phyloP scores from a whole-genome alignment of 2,888 invertebrate species.

The Ophion obscuratus region DNA sequence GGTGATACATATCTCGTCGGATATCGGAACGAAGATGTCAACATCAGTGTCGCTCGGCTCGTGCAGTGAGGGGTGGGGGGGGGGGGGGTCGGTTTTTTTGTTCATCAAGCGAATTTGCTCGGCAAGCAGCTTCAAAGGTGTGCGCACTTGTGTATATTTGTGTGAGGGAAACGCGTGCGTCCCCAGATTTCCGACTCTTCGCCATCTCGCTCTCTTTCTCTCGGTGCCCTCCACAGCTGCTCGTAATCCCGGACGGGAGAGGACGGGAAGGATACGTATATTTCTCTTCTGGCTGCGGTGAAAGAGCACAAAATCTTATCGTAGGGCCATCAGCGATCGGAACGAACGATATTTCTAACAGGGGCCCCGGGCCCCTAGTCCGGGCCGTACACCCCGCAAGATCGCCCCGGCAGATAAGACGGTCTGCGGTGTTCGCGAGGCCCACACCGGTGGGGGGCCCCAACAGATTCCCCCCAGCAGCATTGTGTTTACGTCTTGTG shows the following conservation, averaged over 20 bases:
- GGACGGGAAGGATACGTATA: slow-evolving; percentile 72
- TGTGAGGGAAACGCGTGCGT: slow-evolving; percentile 49
- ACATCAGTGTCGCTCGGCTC: slow-evolving; percentile 35
- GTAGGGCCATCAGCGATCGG: slow-evolving; percentile 81
- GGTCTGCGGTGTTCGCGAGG: slow-evolving; percentile 80
- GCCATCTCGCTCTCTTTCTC: neutral
- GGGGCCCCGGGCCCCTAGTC: slow-evolving; percentile 78
- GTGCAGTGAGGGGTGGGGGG: neutral
- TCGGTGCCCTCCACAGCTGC: slow-evolving; percentile 77
- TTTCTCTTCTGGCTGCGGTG: slow-evolving; percentile 66
- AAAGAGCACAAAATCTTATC: slow-evolving; percentile 76
- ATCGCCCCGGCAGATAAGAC: slow-evolving; percentile 78
- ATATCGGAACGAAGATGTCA: slow-evolving; percentile 61
- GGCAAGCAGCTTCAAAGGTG: slow-evolving; percentile 25
- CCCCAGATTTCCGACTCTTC: slow-evolving; percentile 18
- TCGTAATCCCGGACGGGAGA: slow-evolving; percentile 77
- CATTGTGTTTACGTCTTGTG: slow-evolving; percentile 75
- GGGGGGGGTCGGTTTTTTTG: slow-evolving; percentile 1
- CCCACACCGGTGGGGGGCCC: slow-evolving; percentile 80
- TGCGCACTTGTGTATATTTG: slow-evolving; percentile 33
- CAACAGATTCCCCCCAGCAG: slow-evolving; percentile 56
- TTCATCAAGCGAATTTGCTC: slow-evolving; percentile 57
- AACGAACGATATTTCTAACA: slow-evolving; percentile 82
- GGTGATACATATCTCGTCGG: neutral
- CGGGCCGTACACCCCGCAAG: slow-evolving; percentile 71